Conservation (phyloP, 2,113 vertebrate species). For the Chunga burmeisteri region DNA sequence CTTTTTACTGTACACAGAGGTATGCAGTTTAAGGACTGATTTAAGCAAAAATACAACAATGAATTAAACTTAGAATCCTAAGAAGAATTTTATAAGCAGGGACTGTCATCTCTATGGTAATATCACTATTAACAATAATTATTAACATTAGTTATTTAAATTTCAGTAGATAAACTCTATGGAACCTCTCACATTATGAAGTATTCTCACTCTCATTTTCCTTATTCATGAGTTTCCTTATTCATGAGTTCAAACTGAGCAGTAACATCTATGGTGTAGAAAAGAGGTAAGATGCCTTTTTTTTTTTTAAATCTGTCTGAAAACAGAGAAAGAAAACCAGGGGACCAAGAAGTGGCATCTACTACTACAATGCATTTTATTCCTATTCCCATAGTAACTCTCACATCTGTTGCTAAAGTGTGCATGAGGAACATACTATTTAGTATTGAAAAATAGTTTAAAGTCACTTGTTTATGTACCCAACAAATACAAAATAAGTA, state of each 20-base stretch:
- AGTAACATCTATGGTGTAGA: rapidly evolving
- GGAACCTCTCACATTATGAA: not conserved
- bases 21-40: not conserved
- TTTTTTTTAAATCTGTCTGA: not conserved
- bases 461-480: not conserved
- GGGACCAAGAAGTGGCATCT: not conserved
- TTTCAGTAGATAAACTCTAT: not conserved
- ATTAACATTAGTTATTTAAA: not conserved
- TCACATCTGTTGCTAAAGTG: not conserved
- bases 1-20: not conserved
- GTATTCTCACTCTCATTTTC: not conserved
- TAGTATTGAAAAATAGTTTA: not conserved
- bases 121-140: not conserved
- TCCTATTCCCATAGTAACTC: not conserved
- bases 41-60: not conserved
- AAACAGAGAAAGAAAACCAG: too few species aligned
- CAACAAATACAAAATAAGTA: not conserved
- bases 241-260: not conserved
- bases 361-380: not conserved
- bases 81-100: not conserved
- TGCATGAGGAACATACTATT: not conserved
- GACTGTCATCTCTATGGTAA: not conserved
- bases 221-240: not conserved
- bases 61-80: not conserved
- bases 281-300: not conserved